phyloP scores from a whole-genome alignment of 2,113 vertebrate species.

The Seriola rivoliana region DNA sequence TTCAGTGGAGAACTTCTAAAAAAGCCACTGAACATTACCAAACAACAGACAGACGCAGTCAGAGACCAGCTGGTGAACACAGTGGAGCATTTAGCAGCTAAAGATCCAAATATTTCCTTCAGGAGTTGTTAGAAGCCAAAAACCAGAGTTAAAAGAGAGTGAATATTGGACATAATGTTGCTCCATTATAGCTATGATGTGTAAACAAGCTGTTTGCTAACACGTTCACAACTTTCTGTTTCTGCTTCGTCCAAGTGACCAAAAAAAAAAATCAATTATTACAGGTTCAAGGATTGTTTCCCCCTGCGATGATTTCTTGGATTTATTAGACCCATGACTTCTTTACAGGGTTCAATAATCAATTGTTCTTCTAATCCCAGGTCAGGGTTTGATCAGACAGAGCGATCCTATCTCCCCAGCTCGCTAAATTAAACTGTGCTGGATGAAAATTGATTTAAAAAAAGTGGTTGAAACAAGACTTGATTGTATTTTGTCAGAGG shows the following conservation, averaged over 20 bases:
- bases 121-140: neutral
- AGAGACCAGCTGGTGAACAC: neutral
- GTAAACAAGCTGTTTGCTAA: neutral
- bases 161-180: neutral
- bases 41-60: no score
- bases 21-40: no score
- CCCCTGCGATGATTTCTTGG: neutral
- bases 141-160: neutral
- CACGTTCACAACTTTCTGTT: neutral
- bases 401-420: neutral
- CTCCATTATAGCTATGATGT: neutral
- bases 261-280: neutral
- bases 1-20: neutral
- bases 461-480: neutral
- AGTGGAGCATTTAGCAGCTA: neutral
- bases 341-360: slow-evolving; percentile 17
- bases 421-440: slow-evolving; percentile 33
- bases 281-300: neutral
- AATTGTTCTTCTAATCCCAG: slow-evolving; percentile 16
- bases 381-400: slow-evolving; percentile 1
- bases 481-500: slow-evolving; percentile 27
- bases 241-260: neutral
- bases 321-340: slow-evolving; percentile 36
- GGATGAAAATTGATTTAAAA: slow-evolving; percentile 17
- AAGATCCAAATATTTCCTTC: neutral